Evolutionary conservation across 92 coral and sea anemone species (phyloP).

Genomic region (Palythoa heliodiscus): DNA sequence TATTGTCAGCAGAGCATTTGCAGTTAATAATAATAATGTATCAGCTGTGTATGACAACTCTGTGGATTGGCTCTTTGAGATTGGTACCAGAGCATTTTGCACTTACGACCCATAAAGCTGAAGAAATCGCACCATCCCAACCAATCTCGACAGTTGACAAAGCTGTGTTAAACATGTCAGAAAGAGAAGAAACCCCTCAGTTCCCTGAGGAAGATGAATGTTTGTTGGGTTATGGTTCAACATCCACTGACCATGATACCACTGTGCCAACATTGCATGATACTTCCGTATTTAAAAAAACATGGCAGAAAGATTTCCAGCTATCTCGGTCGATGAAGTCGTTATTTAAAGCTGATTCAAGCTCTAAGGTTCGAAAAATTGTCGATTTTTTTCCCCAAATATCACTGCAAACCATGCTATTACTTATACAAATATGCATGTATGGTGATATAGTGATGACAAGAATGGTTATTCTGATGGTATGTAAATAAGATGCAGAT

Average conservation of each 20-base stretch:
- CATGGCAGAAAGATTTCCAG: not conserved
- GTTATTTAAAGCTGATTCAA: not conserved
- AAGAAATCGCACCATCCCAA: not conserved
- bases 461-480: not conserved
- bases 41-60: not conserved
- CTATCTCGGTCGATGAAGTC: no score
- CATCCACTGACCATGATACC: not conserved
- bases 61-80: constrained; percentile 1
- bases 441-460: not conserved
- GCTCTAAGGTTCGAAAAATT: not conserved
- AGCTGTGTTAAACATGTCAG: no score
- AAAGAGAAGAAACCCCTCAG: not conserved
- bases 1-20: not conserved
- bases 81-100: not conserved
- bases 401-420: no score
- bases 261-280: not conserved
- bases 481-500: not conserved
- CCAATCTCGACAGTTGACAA: not conserved
- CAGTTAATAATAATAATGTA: not conserved
- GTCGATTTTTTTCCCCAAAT: not conserved
- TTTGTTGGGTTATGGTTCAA: not conserved
- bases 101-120: not conserved
- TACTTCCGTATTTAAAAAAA: not conserved
- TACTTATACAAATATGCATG: not conserved
- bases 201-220: not conserved